Evolutionary conservation across 1,140 invertebrate genomes (phyloP).

Genomic region (Glomeris maerens): DNA sequence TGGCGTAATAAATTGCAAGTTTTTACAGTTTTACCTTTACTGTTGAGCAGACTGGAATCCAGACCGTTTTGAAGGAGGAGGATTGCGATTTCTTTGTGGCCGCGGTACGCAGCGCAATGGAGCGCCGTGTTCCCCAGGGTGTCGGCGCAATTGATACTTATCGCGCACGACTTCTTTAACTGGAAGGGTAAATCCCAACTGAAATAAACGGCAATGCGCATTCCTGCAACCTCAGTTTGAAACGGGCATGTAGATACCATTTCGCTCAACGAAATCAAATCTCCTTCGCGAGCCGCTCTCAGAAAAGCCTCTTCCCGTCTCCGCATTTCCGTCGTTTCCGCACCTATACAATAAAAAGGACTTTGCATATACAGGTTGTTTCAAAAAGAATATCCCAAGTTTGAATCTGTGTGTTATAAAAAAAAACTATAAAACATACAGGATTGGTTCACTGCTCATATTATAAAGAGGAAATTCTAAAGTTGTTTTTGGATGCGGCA

Average conservation of each 20-base stretch:
- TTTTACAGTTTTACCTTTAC: conserved; percentile 26
- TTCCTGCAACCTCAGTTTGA: neutral
- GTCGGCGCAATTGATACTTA: conserved; percentile 37
- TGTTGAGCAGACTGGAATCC: conserved; percentile 31
- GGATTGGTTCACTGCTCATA: too few relatives aligned
- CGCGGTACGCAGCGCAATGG: conserved; percentile 49
- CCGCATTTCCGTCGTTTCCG: conserved; percentile 40
- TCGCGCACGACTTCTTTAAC: conserved; percentile 27
- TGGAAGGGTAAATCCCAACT: conserved; percentile 16
- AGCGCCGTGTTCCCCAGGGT: conserved; percentile 48
- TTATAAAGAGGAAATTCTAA: too few relatives aligned
- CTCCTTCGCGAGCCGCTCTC: conserved; percentile 42
- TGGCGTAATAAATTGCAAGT: conserved; percentile 6
- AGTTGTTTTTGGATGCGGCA: too few relatives aligned
- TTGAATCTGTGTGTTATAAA: too few relatives aligned
- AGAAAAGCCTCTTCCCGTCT: conserved; percentile 38
- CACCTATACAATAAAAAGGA: too few relatives aligned
- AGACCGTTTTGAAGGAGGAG: conserved; percentile 46
- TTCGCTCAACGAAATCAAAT: conserved; percentile 38
- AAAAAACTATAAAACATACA: too few relatives aligned
- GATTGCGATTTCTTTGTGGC: conserved; percentile 47
- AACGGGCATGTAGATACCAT: conserved; percentile 31
- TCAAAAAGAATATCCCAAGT: too few relatives aligned
- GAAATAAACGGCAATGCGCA: neutral
- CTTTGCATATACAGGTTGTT: too few relatives aligned